Evolutionary conservation across 2,113 vertebrate genomes (phyloP).

Genomic region (Lethenteron reissneri): DNA sequence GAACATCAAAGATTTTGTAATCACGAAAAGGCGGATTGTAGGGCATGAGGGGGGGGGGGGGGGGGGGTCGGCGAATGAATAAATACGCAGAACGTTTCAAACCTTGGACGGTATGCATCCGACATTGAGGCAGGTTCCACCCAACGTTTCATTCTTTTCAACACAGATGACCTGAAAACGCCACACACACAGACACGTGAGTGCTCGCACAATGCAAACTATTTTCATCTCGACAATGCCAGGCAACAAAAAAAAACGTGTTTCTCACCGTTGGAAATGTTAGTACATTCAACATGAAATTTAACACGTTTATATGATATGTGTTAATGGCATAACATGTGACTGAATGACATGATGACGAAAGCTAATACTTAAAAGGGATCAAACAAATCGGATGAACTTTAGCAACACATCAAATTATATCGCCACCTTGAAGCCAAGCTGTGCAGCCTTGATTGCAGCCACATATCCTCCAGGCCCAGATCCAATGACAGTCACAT

Average conservation of each 20-base stretch:
- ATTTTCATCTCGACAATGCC: too few relatives aligned
- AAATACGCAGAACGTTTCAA: conserved; percentile 10
- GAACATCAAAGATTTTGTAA: too few relatives aligned
- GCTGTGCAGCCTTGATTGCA: conserved; percentile 89
- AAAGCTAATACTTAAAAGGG: too few relatives aligned
- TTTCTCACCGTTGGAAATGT: not conserved
- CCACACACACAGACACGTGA: not conserved
- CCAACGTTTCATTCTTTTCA: conserved; percentile 70
- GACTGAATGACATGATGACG: too few relatives aligned
- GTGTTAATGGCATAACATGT: not conserved
- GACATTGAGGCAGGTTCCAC: conserved; percentile 88
- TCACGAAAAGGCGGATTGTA: too few relatives aligned
- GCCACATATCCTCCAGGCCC: conserved; percentile 92
- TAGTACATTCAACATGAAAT: not conserved
- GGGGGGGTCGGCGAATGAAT: not conserved
- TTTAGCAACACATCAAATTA: not conserved
- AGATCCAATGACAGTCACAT: conserved; percentile 81
- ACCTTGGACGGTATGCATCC: conserved; percentile 98
- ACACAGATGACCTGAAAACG: conserved; percentile 56
- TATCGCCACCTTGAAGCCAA: conserved; percentile 66
- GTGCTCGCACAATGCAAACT: too few relatives aligned
- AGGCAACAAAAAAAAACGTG: not conserved
- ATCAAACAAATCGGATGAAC: not conserved
- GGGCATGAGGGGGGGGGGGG: too few relatives aligned
- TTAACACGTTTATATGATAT: not conserved